Evolutionary conservation across 2,797 vertebrate genomes (phyloP).

Genomic region (Nyctalus aviator): DNA sequence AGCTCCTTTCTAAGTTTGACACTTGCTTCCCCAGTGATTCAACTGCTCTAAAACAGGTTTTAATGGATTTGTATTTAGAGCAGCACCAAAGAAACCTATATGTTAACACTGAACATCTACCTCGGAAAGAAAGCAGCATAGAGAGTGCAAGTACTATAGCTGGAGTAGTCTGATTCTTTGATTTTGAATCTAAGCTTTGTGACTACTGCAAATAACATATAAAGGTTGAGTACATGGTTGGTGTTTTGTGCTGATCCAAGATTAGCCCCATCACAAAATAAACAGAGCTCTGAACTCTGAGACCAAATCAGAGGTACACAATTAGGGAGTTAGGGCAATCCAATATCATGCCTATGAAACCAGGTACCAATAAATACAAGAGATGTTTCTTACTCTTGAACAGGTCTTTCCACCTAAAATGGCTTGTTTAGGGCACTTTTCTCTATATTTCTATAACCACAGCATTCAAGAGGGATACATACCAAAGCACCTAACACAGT

Average conservation of each 20-base stretch:
- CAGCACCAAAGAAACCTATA: conserved; percentile 64
- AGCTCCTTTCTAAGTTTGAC: conserved; percentile 66
- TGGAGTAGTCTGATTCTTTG: neutral
- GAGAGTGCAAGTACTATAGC: neutral
- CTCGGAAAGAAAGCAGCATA: conserved; percentile 42
- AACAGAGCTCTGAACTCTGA: conserved; percentile 14
- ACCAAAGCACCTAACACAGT: conserved; percentile 2
- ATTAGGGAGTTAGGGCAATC: conserved; percentile 16
- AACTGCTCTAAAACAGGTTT: conserved; percentile 69
- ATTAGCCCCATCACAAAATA: conserved; percentile 36
- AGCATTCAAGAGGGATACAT: conserved; percentile 8
- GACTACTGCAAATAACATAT: neutral
- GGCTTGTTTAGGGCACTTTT: neutral
- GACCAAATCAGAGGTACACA: neutral
- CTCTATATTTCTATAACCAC: neutral
- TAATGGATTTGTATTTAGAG: conserved; percentile 72
- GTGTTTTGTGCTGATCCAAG: conserved; percentile 44
- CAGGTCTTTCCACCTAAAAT: conserved; percentile 34
- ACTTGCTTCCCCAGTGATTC: conserved; percentile 74
- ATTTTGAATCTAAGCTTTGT: conserved; percentile 55
- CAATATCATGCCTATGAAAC: conserved; percentile 17
- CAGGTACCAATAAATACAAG: conserved; percentile 20
- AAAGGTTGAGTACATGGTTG: conserved; percentile 6
- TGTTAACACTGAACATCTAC: conserved; percentile 61
- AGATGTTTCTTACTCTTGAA: neutral